Base-by-base conservation (phyloP, 2,113 vertebrate genomes). In the Cyanoderma ruficeps region DNA sequence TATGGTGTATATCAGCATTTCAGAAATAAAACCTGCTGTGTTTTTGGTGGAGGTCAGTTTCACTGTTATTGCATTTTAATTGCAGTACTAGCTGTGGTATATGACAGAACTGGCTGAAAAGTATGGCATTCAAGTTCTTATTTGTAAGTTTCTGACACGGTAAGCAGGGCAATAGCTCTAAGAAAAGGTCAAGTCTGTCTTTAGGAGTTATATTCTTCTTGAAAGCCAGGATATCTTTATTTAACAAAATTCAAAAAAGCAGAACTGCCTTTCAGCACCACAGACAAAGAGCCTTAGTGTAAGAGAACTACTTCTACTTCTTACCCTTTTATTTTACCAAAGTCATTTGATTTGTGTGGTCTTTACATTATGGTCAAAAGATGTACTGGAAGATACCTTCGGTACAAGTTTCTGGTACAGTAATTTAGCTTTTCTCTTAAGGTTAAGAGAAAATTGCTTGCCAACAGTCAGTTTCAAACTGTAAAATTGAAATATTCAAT, bases 1-100 rank as follows among this genome's bases (percentile, higher is more conserved):
- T 96, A 96, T 33, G 2, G 84, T 97, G 83, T 97, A 96, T 98
- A 97, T 96, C 98, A 98, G 98, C 97, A 94, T 96, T 98, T 98
- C 91, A 87, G 96, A 97, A 97, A 97, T 96, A 97, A 98, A 95
- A 93, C 49, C 81, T 96, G 61, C 91, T 92, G 7, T 84, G 39
- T 89, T 92, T 92, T 79, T 93, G 75, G 65, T 91, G 44, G 35
- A 52, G 78, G 35, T 94, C 39, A 24, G 55, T 91, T 93, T 93
- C 57, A 44, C 15, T 65, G 2, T 94, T 74, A 24, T 13, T 95
- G 53, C 61, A 53, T 83, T 76, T 39, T 44, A 65, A 71, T 57
- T 71, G 46, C 35, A 25, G 21, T 41, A 30, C 46, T 70, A 89
- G 33, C 71, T 81, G 2, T 25, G 19, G n/a, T 52, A 3, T 41